phyloP scores from a whole-genome alignment of 2,888 invertebrate genomes.

The Ischnura elegans region DNA sequence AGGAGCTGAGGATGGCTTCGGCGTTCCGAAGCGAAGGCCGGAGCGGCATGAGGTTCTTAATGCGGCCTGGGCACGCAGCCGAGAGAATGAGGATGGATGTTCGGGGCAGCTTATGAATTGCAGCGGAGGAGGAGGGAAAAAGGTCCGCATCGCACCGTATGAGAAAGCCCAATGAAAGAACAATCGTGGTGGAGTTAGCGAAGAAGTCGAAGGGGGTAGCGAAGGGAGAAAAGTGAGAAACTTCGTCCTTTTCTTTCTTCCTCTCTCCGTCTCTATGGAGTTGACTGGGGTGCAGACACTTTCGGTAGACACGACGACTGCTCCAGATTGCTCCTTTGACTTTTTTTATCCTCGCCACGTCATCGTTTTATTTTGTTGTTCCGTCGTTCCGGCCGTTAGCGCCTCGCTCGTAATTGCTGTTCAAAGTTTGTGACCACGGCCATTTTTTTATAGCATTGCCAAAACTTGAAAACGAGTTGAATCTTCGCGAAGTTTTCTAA shows the following conservation, averaged over 20 bases:
- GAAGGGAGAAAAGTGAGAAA: background rate
- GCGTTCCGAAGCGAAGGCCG: background rate
- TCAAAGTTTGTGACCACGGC: background rate
- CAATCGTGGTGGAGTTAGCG: background rate
- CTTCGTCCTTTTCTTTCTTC: background rate
- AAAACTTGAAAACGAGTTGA: background rate
- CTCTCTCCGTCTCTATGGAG: no score
- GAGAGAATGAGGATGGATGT: slow-evolving; percentile 26
- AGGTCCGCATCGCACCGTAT: background rate
- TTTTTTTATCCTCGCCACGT: background rate
- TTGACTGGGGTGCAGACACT: background rate
- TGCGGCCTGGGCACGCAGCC: background rate
- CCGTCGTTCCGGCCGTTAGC: background rate
- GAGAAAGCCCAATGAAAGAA: background rate
- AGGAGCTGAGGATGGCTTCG: background rate
- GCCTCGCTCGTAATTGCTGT: background rate
- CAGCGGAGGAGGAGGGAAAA: background rate
- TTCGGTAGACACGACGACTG: background rate
- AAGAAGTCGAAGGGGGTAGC: background rate
- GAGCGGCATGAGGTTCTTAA: background rate
- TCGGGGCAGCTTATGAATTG: slow-evolving; percentile 31
- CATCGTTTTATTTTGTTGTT: background rate
- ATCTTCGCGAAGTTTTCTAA: no score
- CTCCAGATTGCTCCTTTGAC: background rate
- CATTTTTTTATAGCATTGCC: background rate